Conservation (phyloP, 37 sponge, comb jelly and placozoan genomes). For the Theonella swinhoei region DNA sequence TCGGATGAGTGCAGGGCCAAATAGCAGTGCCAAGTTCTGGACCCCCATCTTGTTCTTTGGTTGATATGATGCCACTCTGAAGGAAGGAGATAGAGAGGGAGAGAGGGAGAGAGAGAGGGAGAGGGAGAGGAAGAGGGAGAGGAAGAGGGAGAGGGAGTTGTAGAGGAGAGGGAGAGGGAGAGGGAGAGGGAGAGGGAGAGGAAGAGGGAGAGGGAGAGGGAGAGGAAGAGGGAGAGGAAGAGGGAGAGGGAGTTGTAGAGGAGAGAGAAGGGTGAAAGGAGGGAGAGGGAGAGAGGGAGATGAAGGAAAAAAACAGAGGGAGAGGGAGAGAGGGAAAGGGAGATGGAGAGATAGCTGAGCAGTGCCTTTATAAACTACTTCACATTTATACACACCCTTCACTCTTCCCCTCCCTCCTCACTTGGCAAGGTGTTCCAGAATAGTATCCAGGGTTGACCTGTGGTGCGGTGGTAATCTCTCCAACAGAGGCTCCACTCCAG, state of each 20-base stretch:
- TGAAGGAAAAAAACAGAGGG: no score
- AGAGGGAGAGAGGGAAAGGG: no score
- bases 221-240: background rate
- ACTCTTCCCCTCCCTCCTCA: constrained; percentile 13
- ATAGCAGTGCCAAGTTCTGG: constrained; percentile 76
- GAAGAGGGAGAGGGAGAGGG: background rate
- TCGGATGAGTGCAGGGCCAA: constrained; percentile 77
- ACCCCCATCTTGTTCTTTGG: constrained; percentile 72
- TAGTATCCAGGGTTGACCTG: constrained; percentile 48
- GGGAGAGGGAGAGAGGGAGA: no score
- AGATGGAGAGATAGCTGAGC: no score
- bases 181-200: no score
- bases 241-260: no score
- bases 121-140: background rate
- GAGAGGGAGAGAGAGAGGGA: no score
- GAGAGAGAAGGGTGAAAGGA: background rate
- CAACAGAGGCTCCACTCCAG: constrained; percentile 20
- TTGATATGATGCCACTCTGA: constrained; percentile 48
- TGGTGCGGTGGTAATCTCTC: constrained; percentile 55
- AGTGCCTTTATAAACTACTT: no score
- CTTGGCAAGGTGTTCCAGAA: constrained; percentile 70
- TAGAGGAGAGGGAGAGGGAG: constrained; percentile 1
- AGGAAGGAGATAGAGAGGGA: no score
- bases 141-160: no score
- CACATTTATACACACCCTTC: background rate